phyloP scores from a whole-genome alignment of 1,140 invertebrate genomes.

The Periplaneta americana region DNA sequence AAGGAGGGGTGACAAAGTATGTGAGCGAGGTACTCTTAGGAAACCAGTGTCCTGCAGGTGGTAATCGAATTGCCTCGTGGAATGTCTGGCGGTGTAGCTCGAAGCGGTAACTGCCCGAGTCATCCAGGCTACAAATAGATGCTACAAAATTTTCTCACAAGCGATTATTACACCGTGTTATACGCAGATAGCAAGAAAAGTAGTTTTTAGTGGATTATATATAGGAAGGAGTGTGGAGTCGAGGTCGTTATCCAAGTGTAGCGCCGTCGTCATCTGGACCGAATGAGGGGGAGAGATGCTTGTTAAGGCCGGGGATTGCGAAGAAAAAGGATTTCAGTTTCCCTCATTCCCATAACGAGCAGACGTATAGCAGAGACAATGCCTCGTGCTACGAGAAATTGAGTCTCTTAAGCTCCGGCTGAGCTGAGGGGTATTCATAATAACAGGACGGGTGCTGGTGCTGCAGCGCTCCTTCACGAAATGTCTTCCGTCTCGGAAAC shows the following conservation, averaged over 20 bases:
- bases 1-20: no score
- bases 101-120: no score
- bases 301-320: not conserved
- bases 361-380: no score
- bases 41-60: no score
- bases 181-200: not conserved
- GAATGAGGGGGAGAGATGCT: not conserved
- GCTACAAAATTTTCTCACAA: not conserved
- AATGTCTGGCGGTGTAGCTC: no score
- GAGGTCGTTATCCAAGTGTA: not conserved
- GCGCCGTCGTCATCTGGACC: not conserved
- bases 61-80: no score
- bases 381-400: not conserved
- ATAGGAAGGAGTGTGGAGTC: not conserved
- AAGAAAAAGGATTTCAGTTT: not conserved
- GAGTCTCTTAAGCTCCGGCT: not conserved
- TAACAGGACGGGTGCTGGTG: not conserved
- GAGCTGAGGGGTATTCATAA: not conserved
- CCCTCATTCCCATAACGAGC: not conserved
- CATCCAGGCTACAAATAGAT: not conserved
- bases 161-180: not conserved
- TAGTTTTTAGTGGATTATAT: not conserved
- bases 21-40: no score
- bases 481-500: no score
- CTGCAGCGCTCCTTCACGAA: no score